These are phyloP conservation scores for Nestor notabilis DNA, from an alignment of 2,113 vertebrate species.

Conservation along the genomic window DNA sequence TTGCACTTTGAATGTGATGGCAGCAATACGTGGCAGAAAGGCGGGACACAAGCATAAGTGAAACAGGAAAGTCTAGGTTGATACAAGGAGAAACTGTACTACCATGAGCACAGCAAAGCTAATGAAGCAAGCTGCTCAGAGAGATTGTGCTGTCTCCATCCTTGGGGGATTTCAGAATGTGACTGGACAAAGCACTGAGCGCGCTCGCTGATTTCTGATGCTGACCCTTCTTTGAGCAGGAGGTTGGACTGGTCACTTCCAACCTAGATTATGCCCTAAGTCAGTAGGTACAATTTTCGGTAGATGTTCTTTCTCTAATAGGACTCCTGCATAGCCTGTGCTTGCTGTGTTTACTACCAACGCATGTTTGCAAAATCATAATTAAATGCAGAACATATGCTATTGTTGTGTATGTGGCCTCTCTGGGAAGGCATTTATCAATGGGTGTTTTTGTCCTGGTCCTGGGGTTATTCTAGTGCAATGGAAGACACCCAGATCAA, in stretches of 20 bases:
- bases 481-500: constrained; percentile 18
- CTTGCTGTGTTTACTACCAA: not conserved
- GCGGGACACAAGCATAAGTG: not conserved
- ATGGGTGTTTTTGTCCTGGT: not conserved
- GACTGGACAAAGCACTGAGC: not conserved
- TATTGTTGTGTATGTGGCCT: not conserved
- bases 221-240: not conserved
- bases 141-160: not conserved
- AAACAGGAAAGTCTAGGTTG: not conserved
- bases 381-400: constrained; percentile 13
- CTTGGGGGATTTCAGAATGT: not conserved
- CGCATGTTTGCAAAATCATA: not conserved
- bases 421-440: constrained; percentile 8
- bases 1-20: not conserved
- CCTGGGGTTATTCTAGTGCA: constrained; percentile 27
- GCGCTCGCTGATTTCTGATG: not conserved
- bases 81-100: not conserved
- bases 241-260: not conserved
- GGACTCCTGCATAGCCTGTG: not conserved
- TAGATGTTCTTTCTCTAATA: not conserved
- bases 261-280: not conserved
- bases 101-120: not conserved
- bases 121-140: not conserved
- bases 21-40: not conserved
- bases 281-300: not conserved